Base-by-base conservation (phyloP, 2,888 invertebrate species). In the Melipona bicolor region DNA sequence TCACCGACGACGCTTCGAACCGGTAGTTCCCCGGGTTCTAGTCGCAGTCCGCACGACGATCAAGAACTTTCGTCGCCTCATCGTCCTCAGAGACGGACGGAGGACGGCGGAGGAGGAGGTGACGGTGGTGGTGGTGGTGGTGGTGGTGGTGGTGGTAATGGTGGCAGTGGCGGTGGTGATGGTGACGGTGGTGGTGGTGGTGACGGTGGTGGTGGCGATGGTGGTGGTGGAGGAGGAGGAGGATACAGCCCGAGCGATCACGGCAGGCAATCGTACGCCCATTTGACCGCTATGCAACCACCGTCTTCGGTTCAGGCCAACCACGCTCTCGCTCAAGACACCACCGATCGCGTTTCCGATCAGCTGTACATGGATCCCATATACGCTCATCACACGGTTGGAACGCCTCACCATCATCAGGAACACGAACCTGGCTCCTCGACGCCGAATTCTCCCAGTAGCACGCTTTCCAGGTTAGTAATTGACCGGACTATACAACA, bases 281-380 rank as follows among this genome's bases (percentile, higher is more conserved):
- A 94, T 83, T 87, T 94, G 24, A 94, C 94, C 9, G 90, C 94
- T 0, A 93, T 94, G 93, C 94, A 94, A 70, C 93, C 94, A 6
- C 90, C 92, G 0, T 67, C 90, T 17, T 89, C 92, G 54, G 90
- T 92, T 0, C 92, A 91, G 78, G 9, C 82, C 0, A 89, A 85
- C 75, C 92, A 93, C 65, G 88, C 77, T n/a, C 82, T 93, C 27
- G 56, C 32, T 1, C 91, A 91, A 74, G 92, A 92, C 5, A 67
- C 87, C 5, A 61, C 85, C 54, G 93, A 93, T 17, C 87, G 91
- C 0, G 91, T 92, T 0, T 81, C 91, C 64, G 93, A 93, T 70
- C 93, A 92, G 65, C 83, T 92, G 9, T 94, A 94, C 80, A 92
- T 94, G 77, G 94, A 94, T 1, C 79, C 91, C 52, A 92, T 94